Conservation (phyloP, 2,888 invertebrate genomes). For the Nowickia ferox region DNA sequence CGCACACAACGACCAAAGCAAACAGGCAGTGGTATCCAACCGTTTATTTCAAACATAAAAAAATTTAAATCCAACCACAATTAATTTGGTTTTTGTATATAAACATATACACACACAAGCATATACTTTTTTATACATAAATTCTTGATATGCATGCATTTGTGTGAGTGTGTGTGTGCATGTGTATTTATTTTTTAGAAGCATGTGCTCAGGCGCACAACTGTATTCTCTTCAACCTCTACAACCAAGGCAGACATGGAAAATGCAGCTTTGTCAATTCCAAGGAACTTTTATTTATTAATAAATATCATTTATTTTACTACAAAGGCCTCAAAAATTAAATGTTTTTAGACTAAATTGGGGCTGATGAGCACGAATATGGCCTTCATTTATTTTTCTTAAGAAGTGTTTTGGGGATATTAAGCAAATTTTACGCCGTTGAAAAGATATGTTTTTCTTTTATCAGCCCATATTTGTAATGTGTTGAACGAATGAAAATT, state of each 20-base stretch:
- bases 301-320: no score
- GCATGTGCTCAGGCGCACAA: constrained; percentile 56
- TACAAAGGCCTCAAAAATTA: no score
- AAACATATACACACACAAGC: neutral
- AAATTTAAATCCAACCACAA: constrained; percentile 59
- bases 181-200: constrained; percentile 8
- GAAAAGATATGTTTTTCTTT: no score
- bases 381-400: no score
- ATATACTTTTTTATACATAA: neutral
- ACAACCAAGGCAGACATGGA: neutral
- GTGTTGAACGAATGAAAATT: no score
- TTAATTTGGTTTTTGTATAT: constrained; percentile 38
- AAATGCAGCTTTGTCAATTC: neutral
- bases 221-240: constrained; percentile 8
- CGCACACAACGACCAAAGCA: neutral
- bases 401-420: no score
- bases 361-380: no score
- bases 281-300: no score
- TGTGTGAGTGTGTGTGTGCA: no score
- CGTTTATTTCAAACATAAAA: constrained; percentile 21
- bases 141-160: neutral
- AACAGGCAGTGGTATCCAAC: constrained; percentile 41
- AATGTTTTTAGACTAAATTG: no score
- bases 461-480: no score
- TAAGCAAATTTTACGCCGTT: no score